phyloP scores from a whole-genome alignment of 2,113 vertebrate genomes.

The Dasyurus viverrinus region DNA sequence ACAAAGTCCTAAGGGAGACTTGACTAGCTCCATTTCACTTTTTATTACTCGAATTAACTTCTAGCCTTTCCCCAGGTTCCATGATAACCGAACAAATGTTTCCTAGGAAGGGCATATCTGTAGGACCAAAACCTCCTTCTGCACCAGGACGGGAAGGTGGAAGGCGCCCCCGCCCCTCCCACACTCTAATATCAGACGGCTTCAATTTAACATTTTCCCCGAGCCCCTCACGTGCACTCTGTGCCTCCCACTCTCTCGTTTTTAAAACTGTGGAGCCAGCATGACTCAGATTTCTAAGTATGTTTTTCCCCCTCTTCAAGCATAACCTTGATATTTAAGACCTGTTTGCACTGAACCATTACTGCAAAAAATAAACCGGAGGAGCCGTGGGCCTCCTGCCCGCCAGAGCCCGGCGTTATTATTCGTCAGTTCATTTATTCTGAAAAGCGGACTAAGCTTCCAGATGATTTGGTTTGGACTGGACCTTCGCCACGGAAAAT shows the following conservation, averaged over 20 bases:
- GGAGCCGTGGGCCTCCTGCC: neutral
- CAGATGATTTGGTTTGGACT: constrained; percentile 70
- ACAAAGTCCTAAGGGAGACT: neutral
- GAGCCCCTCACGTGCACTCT: constrained; percentile 46
- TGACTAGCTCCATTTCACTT: constrained; percentile 31
- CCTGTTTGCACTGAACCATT: constrained; percentile 31
- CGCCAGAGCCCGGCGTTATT: constrained; percentile 41
- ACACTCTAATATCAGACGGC: constrained; percentile 3
- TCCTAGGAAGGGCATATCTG: constrained; percentile 41
- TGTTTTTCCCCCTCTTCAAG: constrained; percentile 47
- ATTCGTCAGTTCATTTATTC: constrained; percentile 58
- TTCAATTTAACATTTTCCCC: constrained; percentile 54
- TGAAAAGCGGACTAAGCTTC: constrained; percentile 68
- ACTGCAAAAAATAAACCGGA: constrained; percentile 15
- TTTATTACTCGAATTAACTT: constrained; percentile 50
- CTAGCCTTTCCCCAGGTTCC: constrained; percentile 45
- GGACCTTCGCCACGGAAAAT: constrained; percentile 51
- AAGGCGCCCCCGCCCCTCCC: neutral
- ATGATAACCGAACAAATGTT: constrained; percentile 43
- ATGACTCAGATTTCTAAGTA: constrained; percentile 42
- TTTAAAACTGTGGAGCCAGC: constrained; percentile 25
- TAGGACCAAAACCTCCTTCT: constrained; percentile 56
- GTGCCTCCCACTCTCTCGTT: constrained; percentile 54
- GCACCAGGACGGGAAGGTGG: neutral
- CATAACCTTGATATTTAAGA: constrained; percentile 60